Conservation (phyloP, 2,888 invertebrate species). For the Galerucella nymphaeae region DNA sequence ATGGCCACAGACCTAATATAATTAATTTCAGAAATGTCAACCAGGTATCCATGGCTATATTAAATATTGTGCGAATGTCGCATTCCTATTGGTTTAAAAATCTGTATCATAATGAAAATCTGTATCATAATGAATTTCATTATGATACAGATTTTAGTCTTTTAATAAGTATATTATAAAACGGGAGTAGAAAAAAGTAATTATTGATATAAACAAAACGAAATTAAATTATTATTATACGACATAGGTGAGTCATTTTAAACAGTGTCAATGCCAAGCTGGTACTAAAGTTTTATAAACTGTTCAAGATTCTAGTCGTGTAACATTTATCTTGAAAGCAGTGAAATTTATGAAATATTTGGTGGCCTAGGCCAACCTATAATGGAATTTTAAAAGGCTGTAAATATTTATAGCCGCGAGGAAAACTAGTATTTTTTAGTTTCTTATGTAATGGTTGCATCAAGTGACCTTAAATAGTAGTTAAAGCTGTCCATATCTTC, state of each 20-base stretch:
- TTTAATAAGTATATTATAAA: too few species aligned
- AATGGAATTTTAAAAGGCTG: not conserved
- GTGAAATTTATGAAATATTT: not conserved
- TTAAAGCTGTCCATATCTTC: not conserved
- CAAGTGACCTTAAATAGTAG: not conserved
- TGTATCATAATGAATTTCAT: too few species aligned
- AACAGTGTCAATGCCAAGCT: conserved; percentile 12
- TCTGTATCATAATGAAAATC: too few species aligned
- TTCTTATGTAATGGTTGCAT: not conserved
- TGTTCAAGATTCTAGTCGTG: conserved; percentile 14
- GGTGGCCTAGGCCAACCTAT: not conserved
- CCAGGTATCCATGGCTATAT: too few species aligned
- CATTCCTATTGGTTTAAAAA: too few species aligned
- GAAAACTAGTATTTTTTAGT: not conserved
- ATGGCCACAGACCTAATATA: too few species aligned
- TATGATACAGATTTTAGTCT: too few species aligned
- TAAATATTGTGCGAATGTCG: too few species aligned
- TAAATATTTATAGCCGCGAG: not conserved
- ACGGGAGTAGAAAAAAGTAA: too few species aligned
- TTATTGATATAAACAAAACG: not conserved
- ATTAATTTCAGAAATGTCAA: too few species aligned
- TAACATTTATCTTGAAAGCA: not conserved
- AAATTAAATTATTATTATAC: not conserved
- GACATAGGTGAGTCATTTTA: not conserved
- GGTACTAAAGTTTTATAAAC: not conserved